These are phyloP conservation scores for Grapholita molesta DNA, from an alignment of 1,140 invertebrate genomes.

Conservation along the genomic window DNA sequence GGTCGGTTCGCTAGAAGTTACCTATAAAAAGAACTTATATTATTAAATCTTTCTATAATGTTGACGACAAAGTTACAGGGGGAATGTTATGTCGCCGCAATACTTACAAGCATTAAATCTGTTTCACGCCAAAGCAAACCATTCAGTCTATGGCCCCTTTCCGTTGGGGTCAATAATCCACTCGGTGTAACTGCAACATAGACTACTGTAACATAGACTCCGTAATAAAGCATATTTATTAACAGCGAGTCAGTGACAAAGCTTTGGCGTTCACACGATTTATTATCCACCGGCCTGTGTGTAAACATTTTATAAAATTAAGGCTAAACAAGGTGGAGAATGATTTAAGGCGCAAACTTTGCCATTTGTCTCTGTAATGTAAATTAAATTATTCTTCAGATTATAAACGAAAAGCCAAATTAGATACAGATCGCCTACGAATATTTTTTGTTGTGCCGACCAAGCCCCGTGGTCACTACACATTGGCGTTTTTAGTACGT, in stretches of 20 bases:
- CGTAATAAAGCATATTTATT: neutral
- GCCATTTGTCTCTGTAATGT: too few relatives aligned
- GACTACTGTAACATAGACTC: neutral
- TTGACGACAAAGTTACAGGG: neutral
- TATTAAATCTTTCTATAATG: neutral
- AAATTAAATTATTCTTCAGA: too few relatives aligned
- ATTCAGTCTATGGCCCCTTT: constrained; percentile 8
- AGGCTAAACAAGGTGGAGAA: too few relatives aligned
- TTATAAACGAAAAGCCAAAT: too few relatives aligned
- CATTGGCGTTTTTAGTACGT: too few relatives aligned
- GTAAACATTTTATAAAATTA: too few relatives aligned
- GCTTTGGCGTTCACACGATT: neutral
- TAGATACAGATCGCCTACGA: too few relatives aligned
- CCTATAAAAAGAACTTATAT: too few relatives aligned
- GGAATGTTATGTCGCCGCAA: neutral
- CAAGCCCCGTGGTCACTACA: too few relatives aligned
- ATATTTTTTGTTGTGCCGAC: too few relatives aligned
- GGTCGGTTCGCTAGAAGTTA: too few relatives aligned
- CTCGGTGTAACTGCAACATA: neutral
- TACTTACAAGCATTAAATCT: neutral
- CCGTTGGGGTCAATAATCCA: constrained; percentile 11
- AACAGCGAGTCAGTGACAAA: neutral
- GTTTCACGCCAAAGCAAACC: constrained; percentile 8
- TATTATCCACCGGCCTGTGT: neutral
- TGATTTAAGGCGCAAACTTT: too few relatives aligned